Base-by-base conservation (phyloP, 2,888 invertebrate genomes). In the Epistrophe grossulariae region DNA sequence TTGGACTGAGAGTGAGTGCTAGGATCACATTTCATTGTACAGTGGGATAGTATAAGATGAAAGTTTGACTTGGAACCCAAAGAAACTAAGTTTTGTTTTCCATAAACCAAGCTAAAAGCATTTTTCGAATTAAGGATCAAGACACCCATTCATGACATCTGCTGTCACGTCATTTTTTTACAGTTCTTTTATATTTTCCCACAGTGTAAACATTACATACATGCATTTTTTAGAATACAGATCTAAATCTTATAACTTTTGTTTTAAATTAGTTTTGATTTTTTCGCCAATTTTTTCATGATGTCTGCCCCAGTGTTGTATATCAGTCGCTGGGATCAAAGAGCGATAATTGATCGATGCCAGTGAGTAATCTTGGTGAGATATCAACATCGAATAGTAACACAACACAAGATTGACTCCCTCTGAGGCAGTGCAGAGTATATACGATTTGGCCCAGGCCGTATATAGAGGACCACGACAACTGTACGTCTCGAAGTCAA, bases 321-420 rank as follows among this genome's bases (percentile, higher is more conserved):
- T 13, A 62, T 50, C 48, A 9, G 77, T 45, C 79, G 83, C 79
- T 52, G 55, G 72, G 74, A 79, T 87, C 87, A 87, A 87, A 87
- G 79, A 70, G 68, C 72, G 87, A 83, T 83, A 87, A 87, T 83
- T 87, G 87, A 87, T 83, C 87, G 87, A 87, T 87, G 87, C 72
- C 52, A 83, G 72, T 76, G 79, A 83, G 87, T 87, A 83, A 87
- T 87, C 87, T 83, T 38, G 87, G 48, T 60, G 72, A 79, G 83
- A 83, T 87, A 87, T 87, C 87, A 83, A 83, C 83, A 71, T 79
- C 70, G 60, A 85, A 81, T 73, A 70, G 78, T 74, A 85, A 35
- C 64, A 62, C 31, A 73, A 57, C 68, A 43, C 81, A 78, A 55
- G 59, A 82, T 82, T 76, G 76, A 76, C 71, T 79, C 82, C 82